Conservation (phyloP, 2,888 invertebrate genomes). For the Axea sp. region DNA sequence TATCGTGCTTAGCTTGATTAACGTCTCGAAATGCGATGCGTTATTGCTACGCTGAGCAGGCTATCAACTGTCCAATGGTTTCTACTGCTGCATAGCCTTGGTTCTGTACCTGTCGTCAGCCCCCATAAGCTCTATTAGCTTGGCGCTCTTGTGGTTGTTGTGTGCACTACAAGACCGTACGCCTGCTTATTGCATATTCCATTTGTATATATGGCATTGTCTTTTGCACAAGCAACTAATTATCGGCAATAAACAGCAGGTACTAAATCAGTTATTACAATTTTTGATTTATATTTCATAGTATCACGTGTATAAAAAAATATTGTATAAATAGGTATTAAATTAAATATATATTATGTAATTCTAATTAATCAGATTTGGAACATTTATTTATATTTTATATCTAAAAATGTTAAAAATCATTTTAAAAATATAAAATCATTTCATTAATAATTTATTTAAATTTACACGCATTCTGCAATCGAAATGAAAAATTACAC, state of each 20-base stretch:
- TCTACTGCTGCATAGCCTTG: constrained; percentile 46
- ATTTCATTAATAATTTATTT: too few species aligned
- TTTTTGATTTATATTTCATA: too few species aligned
- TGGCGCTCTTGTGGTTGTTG: constrained; percentile 41
- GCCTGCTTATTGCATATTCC: constrained; percentile 68
- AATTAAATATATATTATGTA: too few species aligned
- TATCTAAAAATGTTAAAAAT: too few species aligned
- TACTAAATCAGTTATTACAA: not conserved
- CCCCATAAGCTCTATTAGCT: constrained; percentile 57
- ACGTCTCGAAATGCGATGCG: constrained; percentile 70
- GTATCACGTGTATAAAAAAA: too few species aligned
- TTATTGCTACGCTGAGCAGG: constrained; percentile 68
- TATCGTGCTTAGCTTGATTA: constrained; percentile 72
- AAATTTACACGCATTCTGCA: too few species aligned
- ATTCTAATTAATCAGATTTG: too few species aligned
- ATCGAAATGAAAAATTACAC: too few species aligned
- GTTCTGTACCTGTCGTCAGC: constrained; percentile 57
- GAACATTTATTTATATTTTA: too few species aligned
- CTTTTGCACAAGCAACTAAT: constrained; percentile 36
- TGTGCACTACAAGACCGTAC: constrained; percentile 39
- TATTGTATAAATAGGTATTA: too few species aligned
- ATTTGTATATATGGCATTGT: constrained; percentile 38
- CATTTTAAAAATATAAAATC: too few species aligned
- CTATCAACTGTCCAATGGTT: constrained; percentile 54
- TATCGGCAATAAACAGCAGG: constrained; percentile 13